A percentile compares a stretch with the other conserved stretches of the same genome.
Evolutionary conservation across 1,140 invertebrate species (phyloP).

Genomic region (Telenomus remus): DNA sequence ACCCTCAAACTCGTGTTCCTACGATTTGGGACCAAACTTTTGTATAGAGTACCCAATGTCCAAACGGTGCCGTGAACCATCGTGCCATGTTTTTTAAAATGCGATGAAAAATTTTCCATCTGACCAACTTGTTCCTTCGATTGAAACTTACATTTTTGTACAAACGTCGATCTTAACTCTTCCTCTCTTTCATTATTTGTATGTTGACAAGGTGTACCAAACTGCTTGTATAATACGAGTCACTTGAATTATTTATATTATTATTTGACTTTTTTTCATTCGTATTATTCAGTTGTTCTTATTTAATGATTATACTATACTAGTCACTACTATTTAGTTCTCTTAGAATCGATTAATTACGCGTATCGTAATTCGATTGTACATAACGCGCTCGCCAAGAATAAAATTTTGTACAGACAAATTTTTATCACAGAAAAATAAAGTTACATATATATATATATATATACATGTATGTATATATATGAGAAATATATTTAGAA

Average conservation of each 20-base stretch:
- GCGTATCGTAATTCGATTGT: slow-evolving; percentile 12
- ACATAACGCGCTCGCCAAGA: slow-evolving; percentile 37
- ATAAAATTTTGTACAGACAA: slow-evolving; percentile 64
- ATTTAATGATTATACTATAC: slow-evolving; percentile 24
- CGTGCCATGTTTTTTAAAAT: slow-evolving; percentile 67
- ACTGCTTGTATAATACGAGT: slow-evolving; percentile 15
- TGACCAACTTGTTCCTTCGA: background rate
- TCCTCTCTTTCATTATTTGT: slow-evolving; percentile 4
- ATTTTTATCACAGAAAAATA: slow-evolving; percentile 64
- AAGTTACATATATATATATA: slow-evolving; percentile 54
- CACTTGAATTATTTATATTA: slow-evolving; percentile 14
- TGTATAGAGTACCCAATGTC: slow-evolving; percentile 40
- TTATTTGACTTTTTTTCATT: background rate
- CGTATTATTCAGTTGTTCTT: background rate
- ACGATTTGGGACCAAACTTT: slow-evolving; percentile 18
- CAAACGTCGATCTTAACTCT: background rate
- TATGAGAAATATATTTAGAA: slow-evolving; percentile 51
- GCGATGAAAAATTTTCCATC: background rate
- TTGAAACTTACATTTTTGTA: slow-evolving; percentile 28
- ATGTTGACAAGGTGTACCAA: background rate
- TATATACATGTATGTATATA: too few species aligned
- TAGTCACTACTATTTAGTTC: slow-evolving; percentile 40
- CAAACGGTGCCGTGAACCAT: slow-evolving; percentile 69
- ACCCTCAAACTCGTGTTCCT: slow-evolving; percentile 20
- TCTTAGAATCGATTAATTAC: background rate